Percentiles rank a stretch among this genome's conserved stretches.
Conservation (phyloP, 2,113 vertebrate species). For the Empidonax traillii region DNA sequence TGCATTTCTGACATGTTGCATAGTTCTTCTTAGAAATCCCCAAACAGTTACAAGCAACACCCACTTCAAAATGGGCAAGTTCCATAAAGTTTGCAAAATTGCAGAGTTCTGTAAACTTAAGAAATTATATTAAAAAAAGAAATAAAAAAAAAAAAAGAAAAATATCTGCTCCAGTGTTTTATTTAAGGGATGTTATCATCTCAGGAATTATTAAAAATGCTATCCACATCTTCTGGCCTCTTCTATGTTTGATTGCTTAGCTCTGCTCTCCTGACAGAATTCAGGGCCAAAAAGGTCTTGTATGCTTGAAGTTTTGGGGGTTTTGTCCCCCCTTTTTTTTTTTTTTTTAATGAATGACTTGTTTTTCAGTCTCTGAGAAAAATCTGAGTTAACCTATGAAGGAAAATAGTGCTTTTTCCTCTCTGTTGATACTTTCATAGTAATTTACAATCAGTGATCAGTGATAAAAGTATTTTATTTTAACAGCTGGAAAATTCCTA, state of each 20-base stretch:
- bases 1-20: not conserved
- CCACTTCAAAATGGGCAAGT: not conserved
- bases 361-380: not conserved
- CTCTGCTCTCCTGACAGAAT: not conserved
- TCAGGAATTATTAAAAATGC: not conserved
- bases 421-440: not conserved
- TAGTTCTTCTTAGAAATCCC: not conserved
- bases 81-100: not conserved
- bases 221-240: not conserved
- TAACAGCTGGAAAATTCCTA: not conserved
- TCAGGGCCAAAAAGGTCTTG: not conserved
- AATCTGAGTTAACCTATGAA: not conserved
- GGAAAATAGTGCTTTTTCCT: not conserved
- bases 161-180: not conserved
- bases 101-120: not conserved
- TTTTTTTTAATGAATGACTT: not conserved
- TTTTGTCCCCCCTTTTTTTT: too few relatives aligned
- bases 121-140: not conserved
- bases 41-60: not conserved
- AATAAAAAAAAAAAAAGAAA: not conserved
- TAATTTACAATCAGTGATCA: not conserved
- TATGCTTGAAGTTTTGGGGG: not conserved
- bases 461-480: not conserved
- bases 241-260: not conserved
- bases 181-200: not conserved